These are phyloP conservation scores for Tachycineta bicolor DNA, from an alignment of 2,113 vertebrate species.

Conservation along the genomic window DNA sequence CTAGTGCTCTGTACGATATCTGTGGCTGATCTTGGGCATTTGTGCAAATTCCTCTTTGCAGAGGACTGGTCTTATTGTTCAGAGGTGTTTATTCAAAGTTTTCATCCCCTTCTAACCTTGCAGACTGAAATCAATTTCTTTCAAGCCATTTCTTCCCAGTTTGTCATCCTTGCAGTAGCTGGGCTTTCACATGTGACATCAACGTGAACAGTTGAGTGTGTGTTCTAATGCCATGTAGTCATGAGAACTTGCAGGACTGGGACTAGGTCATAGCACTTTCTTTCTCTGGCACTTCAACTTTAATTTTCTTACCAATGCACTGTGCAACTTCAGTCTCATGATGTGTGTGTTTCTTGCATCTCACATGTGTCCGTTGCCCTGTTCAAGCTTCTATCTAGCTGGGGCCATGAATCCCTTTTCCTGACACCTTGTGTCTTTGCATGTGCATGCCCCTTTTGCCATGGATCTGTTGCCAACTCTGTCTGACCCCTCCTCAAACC, in stretches of 20 bases:
- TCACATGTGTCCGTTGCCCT: neutral
- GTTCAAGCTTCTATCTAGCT: neutral
- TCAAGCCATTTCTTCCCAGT: neutral
- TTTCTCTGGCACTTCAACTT: neutral
- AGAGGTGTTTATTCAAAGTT: neutral
- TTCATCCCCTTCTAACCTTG: neutral
- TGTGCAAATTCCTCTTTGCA: neutral
- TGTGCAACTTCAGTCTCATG: neutral
- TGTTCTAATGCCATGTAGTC: neutral
- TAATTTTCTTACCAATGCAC: neutral
- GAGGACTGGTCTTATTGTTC: neutral
- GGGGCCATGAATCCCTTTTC: neutral
- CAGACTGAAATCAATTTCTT: neutral
- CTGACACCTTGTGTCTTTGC: neutral
- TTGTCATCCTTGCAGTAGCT: neutral
- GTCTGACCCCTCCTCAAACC: neutral
- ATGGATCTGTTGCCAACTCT: neutral
- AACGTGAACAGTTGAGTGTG: neutral
- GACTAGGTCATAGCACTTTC: neutral
- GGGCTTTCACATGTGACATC: neutral
- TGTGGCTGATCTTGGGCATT: neutral
- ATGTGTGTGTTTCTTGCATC: neutral
- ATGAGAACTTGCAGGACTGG: neutral
- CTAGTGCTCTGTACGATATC: neutral
- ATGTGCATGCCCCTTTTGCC: neutral